phyloP scores from a whole-genome alignment of 2,113 vertebrate genomes.

The Rhabdomys dilectus region DNA sequence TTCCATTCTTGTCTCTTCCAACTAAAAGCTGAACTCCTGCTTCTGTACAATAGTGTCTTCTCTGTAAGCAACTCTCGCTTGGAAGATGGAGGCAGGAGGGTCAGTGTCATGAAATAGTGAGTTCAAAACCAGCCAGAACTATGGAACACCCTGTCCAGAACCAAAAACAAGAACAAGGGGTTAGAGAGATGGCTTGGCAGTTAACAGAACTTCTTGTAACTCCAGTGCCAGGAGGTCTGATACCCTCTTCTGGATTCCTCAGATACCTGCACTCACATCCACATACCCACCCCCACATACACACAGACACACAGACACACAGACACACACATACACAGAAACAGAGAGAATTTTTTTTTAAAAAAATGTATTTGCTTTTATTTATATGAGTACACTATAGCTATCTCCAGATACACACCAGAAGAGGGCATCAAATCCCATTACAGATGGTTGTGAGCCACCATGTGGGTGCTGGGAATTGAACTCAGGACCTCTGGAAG shows the following conservation, averaged over 20 bases:
- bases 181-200: not conserved
- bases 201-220: not conserved
- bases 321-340: not conserved
- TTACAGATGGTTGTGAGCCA: too few species aligned
- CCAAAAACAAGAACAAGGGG: not conserved
- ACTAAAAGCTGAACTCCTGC: not conserved
- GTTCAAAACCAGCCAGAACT: not conserved
- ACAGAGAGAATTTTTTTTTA: not conserved
- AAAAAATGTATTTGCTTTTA: not conserved
- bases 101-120: not conserved
- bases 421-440: too few species aligned
- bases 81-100: not conserved
- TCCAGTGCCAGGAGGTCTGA: not conserved
- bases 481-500: too few species aligned
- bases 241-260: not conserved
- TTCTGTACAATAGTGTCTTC: not conserved
- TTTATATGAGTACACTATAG: too few species aligned
- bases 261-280: too few species aligned
- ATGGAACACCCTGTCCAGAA: not conserved
- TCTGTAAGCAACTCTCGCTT: not conserved
- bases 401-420: too few species aligned
- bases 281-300: not conserved
- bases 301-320: not conserved
- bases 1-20: not conserved
- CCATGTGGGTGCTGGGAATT: too few species aligned